phyloP scores from a whole-genome alignment of 2,797 vertebrate species.

The Cossypha niveicapilla region DNA sequence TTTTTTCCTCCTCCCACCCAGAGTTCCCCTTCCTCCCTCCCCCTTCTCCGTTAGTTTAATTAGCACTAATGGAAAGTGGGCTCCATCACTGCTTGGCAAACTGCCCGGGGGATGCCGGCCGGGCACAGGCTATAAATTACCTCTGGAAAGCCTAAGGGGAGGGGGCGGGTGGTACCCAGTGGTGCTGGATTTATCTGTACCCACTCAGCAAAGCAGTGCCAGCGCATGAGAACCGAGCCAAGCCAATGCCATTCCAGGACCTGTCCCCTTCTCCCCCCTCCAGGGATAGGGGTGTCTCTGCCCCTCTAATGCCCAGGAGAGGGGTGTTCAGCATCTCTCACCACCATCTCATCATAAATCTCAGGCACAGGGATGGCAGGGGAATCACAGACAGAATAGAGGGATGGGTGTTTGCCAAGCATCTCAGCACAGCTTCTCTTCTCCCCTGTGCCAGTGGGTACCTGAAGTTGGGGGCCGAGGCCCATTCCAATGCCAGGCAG shows the following conservation, averaged over 20 bases:
- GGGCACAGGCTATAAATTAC: slow-evolving; percentile 49
- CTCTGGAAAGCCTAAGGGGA: slow-evolving; percentile 4
- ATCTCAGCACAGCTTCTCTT: background rate
- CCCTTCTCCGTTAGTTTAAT: slow-evolving; percentile 55
- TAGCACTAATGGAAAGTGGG: slow-evolving; percentile 71
- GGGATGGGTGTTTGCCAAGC: background rate
- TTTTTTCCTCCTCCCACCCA: background rate
- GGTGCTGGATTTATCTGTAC: background rate
- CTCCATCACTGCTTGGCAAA: slow-evolving; percentile 63
- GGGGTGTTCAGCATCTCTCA: background rate
- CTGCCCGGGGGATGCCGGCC: slow-evolving; percentile 56
- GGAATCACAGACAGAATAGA: background rate
- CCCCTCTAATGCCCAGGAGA: background rate
- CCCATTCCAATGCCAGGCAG: slow-evolving; percentile 90
- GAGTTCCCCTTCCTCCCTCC: background rate
- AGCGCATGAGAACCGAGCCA: background rate
- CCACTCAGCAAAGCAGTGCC: background rate
- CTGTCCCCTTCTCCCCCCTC: background rate
- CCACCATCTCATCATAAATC: background rate
- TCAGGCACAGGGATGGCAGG: background rate
- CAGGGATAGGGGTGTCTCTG: background rate
- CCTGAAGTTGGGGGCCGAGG: slow-evolving; percentile 94
- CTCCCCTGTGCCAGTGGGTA: slow-evolving; percentile 4
- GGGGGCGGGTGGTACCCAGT: background rate
- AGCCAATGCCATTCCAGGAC: background rate